Evolutionary conservation across 2,113 vertebrate genomes (phyloP).

Genomic region (Mustela nigripes): DNA sequence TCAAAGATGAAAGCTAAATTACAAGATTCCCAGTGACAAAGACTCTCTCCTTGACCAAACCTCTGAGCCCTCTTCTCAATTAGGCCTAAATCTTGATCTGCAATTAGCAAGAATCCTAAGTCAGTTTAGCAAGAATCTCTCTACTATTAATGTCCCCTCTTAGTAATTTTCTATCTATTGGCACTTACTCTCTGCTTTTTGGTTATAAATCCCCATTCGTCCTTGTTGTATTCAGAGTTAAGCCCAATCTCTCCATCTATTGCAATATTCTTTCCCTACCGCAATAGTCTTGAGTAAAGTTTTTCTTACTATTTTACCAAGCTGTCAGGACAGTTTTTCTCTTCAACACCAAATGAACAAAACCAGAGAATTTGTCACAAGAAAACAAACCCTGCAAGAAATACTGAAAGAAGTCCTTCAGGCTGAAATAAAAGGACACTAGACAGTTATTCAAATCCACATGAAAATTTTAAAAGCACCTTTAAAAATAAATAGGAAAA

Average conservation of each 20-base stretch:
- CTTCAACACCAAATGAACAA: not conserved
- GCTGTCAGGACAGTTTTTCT: not conserved
- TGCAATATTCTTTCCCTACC: not conserved
- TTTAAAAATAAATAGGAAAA: not conserved
- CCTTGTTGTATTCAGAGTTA: not conserved
- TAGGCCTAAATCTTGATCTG: not conserved
- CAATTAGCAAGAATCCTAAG: not conserved
- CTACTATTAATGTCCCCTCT: not conserved
- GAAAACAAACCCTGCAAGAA: not conserved
- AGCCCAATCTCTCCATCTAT: not conserved
- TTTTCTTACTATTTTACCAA: not conserved
- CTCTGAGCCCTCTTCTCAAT: not conserved
- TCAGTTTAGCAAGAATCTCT: not conserved
- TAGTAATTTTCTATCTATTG: not conserved
- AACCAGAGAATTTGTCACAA: not conserved
- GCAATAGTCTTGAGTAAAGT: not conserved
- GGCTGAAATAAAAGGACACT: not conserved
- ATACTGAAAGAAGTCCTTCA: not conserved
- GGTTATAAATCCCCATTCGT: not conserved
- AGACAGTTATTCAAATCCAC: not conserved
- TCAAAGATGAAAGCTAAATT: not conserved
- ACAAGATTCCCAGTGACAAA: not conserved
- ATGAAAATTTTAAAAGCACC: not conserved
- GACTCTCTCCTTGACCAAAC: not conserved
- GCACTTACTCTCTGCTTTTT: not conserved